A percentile compares a stretch with the other conserved stretches of the same genome.
These are phyloP conservation scores for Elymnias hypermnestra DNA, from an alignment of 1,140 invertebrate species.

Conservation along the genomic window DNA sequence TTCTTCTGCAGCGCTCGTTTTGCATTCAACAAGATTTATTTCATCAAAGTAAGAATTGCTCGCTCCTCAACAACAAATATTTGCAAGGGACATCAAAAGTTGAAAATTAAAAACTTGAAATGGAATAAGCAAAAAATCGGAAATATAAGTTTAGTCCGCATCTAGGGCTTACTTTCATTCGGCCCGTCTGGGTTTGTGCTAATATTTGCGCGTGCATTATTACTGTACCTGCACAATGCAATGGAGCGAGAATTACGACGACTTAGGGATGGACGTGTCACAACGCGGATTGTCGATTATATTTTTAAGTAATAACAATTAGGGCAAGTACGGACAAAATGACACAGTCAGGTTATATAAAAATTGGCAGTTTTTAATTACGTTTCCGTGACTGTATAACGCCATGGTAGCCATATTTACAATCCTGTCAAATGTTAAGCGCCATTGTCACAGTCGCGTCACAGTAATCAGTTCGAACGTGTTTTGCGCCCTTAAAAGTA, in stretches of 20 bases:
- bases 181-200: constrained; percentile 49
- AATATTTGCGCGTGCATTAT: constrained; percentile 70
- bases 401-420: no score
- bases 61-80: background rate
- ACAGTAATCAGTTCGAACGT: no score
- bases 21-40: constrained; percentile 2
- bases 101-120: constrained; percentile 10
- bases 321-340: no score
- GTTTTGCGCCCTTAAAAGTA: no score
- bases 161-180: constrained; percentile 30
- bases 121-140: constrained; percentile 15
- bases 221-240: constrained; percentile 59
- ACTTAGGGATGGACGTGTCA: constrained; percentile 9
- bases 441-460: no score
- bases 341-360: no score
- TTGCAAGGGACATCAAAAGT: background rate
- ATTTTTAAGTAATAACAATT: no score
- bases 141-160: constrained; percentile 31
- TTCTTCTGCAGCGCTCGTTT: background rate
- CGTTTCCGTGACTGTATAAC: no score
- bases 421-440: no score
- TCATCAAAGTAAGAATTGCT: background rate
- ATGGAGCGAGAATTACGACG: constrained; percentile 48
- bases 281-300: background rate
- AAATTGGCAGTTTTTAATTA: no score